phyloP scores from a whole-genome alignment of 2,113 vertebrate species.

The Forbesichthys papilliferus region DNA sequence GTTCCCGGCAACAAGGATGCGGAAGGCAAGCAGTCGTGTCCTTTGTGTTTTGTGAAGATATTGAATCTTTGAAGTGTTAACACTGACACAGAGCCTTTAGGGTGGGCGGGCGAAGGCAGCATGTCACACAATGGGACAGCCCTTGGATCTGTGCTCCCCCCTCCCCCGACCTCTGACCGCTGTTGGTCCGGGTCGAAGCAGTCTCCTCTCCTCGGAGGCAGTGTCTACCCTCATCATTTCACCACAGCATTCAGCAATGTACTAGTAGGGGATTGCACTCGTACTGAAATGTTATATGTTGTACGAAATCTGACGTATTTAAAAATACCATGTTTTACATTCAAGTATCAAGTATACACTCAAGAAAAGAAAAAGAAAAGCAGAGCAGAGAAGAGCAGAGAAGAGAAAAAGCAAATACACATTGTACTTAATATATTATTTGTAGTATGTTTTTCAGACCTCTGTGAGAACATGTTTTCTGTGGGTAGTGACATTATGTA shows the following conservation, averaged over 20 bases:
- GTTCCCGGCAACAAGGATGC: constrained; percentile 72
- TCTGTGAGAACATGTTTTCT: no score
- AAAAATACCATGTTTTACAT: neutral
- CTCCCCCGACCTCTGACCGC: constrained; percentile 73
- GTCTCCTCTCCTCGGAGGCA: constrained; percentile 62
- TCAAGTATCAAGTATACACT: no score
- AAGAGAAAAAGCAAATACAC: no score
- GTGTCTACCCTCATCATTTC: constrained; percentile 74
- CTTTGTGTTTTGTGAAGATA: constrained; percentile 82
- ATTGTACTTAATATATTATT: no score
- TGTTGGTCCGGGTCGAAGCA: constrained; percentile 72
- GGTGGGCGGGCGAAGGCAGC: constrained; percentile 70
- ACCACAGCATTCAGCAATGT: constrained; percentile 45
- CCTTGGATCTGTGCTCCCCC: constrained; percentile 79
- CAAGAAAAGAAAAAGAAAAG: no score
- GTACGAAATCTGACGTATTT: neutral
- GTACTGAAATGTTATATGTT: constrained; percentile 15
- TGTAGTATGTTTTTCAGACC: no score
- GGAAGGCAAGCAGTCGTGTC: constrained; percentile 76
- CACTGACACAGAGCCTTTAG: constrained; percentile 79
- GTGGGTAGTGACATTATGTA: no score
- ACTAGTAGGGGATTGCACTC: constrained; percentile 26
- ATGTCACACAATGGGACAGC: constrained; percentile 79
- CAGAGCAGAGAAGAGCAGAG: no score
- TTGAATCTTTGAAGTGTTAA: constrained; percentile 84